Evolutionary conservation across 2,888 invertebrate species (phyloP), one percentile per base, ranked within the genome.

Genomic region (Plagodis dolabraria): DNA sequence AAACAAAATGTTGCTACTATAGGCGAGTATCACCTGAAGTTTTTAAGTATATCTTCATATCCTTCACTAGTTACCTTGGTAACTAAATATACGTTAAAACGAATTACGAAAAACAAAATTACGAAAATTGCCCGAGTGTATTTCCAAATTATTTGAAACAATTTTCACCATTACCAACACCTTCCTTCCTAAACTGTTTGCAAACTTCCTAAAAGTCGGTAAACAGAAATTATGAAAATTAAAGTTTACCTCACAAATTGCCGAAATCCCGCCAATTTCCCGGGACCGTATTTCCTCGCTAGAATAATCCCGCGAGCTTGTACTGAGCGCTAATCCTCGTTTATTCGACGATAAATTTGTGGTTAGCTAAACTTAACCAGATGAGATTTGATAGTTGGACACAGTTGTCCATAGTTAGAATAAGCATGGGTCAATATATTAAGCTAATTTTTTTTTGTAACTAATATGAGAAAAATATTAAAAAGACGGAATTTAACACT

Each of bases 171-270:
- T 35, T 10, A 10, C 10, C 8, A 40, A 40, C 40, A 40, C 8
- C 10, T 47, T 35, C 11, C 47, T 7, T 33, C 55, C 43, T 7
- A 47, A 54, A n/a, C 12, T 43, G 43, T 43, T 43, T 6, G 43
- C 43, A 43, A 43, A 44, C 44, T 55, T 35, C 48, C 35, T 47
- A 45, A 50, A 44, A 35, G 45, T 34, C 35, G 10, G 50, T 48
- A 46, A 36, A 64, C 45, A 11, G 12, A 64, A 69, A 67, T 67
- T 63, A 64, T 63, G 60, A 63, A 67, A 69, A 65, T 63, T 65
- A 53, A 63, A 66, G 57, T 58, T 62, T 48, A 60, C 51, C 51
- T 44, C 38, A 47, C 52, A 62, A 60, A 64, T 46, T 53, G 54
- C 54, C 45, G 57, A 61, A 61, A 65, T 57, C 59, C 63, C 44